phyloP scores from a whole-genome alignment of 2,113 vertebrate species.

The Platichthys flesus region DNA sequence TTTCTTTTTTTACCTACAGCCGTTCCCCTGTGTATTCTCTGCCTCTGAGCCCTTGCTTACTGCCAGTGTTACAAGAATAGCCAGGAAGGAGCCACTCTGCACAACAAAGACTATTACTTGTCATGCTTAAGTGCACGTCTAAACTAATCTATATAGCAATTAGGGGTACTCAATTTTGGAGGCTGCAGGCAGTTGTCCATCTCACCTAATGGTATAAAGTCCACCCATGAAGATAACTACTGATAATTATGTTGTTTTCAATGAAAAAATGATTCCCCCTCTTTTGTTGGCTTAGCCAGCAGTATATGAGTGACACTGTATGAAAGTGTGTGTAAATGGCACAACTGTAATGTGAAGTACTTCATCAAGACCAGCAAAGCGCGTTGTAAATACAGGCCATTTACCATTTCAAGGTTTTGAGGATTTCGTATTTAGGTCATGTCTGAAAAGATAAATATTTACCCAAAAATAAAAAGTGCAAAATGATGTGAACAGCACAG shows the following conservation, averaged over 20 bases:
- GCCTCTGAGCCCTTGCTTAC: neutral
- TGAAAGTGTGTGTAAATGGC: too few species aligned
- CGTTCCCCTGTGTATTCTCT: neutral
- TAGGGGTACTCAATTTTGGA: neutral
- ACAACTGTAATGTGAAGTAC: too few species aligned
- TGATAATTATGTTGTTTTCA: neutral
- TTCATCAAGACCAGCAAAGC: too few species aligned
- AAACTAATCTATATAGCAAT: constrained; percentile 8
- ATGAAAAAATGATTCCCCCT: too few species aligned
- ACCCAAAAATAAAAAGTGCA: too few species aligned
- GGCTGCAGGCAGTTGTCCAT: neutral
- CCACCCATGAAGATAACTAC: neutral
- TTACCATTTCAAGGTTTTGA: too few species aligned
- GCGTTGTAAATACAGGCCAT: too few species aligned
- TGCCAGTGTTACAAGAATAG: neutral
- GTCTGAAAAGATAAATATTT: too few species aligned
- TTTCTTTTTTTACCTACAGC: neutral
- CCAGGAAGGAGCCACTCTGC: neutral
- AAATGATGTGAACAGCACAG: too few species aligned
- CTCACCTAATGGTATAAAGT: neutral
- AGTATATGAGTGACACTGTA: too few species aligned
- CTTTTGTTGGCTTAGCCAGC: too few species aligned
- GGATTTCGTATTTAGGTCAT: too few species aligned
- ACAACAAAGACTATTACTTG: neutral
- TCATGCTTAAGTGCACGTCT: neutral